Percentiles rank a stretch among this genome's conserved stretches.
phyloP scores from a whole-genome alignment of 1,140 invertebrate genomes.

The Drosophila sturtevanti region DNA sequence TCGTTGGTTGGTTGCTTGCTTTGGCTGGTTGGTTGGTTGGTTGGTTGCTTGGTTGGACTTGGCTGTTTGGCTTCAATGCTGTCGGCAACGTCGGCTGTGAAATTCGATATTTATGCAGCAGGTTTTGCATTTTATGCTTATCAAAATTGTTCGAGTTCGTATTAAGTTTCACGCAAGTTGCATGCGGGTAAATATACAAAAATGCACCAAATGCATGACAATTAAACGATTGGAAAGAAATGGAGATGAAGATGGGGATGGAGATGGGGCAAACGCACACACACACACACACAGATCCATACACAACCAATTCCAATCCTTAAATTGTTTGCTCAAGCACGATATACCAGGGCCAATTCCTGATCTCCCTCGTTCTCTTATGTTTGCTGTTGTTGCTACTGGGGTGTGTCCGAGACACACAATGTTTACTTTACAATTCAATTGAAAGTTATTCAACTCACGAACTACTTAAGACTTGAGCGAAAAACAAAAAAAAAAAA shows the following conservation, averaged over 20 bases:
- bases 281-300: background rate
- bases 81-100: constrained; percentile 57
- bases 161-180: constrained; percentile 73
- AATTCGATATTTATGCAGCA: constrained; percentile 80
- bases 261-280: background rate
- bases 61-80: constrained; percentile 22
- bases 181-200: constrained; percentile 57
- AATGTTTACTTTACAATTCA: constrained; percentile 82
- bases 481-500: constrained; percentile 24
- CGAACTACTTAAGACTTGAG: constrained; percentile 78
- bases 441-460: constrained; percentile 82
- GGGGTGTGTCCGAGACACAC: constrained; percentile 74
- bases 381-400: constrained; percentile 29
- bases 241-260: background rate
- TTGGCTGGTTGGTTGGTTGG: too few species aligned
- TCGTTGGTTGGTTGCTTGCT: too few species aligned
- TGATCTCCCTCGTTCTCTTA: constrained; percentile 24
- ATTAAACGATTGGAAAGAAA: constrained; percentile 52
- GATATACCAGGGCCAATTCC: constrained; percentile 47
- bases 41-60: constrained; percentile 40
- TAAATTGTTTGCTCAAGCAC: constrained; percentile 71
- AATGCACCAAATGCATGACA: constrained; percentile 78
- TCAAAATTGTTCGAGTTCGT: constrained; percentile 73
- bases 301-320: constrained; percentile 51
- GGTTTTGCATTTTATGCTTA: constrained; percentile 80